Percentiles rank a stretch among this genome's conserved stretches.
Evolutionary conservation across 2,888 invertebrate genomes (phyloP).

Genomic region (Chironomus riparius): DNA sequence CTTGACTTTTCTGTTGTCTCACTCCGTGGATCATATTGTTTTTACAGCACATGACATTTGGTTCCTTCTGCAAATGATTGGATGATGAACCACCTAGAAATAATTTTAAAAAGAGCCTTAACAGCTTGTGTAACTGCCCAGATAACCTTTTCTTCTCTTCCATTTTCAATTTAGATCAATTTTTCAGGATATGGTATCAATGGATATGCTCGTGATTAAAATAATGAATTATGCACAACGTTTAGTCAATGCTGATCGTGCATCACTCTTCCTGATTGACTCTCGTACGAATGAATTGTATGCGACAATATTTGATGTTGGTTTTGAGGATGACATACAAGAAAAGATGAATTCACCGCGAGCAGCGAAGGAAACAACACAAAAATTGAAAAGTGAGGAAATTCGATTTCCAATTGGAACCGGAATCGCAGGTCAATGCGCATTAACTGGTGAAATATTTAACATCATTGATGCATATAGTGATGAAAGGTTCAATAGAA

Average conservation of each 20-base stretch:
- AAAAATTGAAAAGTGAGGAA: constrained; percentile 42
- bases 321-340: constrained; percentile 38
- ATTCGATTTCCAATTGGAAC: constrained; percentile 63
- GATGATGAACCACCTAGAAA: no score
- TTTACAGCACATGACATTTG: no score
- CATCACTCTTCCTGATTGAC: constrained; percentile 74
- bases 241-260: constrained; percentile 72
- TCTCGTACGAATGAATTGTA: constrained; percentile 63
- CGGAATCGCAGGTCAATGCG: constrained; percentile 77
- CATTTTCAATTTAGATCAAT: constrained; percentile 54
- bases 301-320: constrained; percentile 71
- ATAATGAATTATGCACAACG: constrained; percentile 76
- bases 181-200: constrained; percentile 79
- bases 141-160: background rate
- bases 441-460: constrained; percentile 65
- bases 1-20: no score
- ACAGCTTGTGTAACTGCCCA: no score
- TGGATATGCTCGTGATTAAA: constrained; percentile 71
- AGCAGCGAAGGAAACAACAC: constrained; percentile 34
- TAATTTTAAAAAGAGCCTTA: no score
- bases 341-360: constrained; percentile 29
- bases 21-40: no score
- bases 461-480: constrained; percentile 77
- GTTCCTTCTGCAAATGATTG: no score
- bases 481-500: constrained; percentile 65